A percentile compares a stretch with the other conserved stretches of the same genome.
phyloP scores from a whole-genome alignment of 2,888 invertebrate genomes.

The Machimus rusticus region DNA sequence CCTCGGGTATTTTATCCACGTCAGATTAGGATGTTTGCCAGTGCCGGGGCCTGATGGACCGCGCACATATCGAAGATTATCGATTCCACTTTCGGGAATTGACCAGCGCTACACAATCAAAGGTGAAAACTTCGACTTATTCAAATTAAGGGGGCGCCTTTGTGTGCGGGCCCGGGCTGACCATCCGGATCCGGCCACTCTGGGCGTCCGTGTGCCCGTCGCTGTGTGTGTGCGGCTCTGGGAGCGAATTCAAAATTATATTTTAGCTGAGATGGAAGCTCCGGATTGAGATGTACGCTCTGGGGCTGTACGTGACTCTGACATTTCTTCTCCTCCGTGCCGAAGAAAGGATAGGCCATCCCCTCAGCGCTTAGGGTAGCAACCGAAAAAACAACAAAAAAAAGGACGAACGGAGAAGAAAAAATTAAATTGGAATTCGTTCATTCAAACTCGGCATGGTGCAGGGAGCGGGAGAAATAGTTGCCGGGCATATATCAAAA shows the following conservation, averaged over 20 bases:
- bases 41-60: conserved; percentile 42
- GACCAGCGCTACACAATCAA: conserved; percentile 48
- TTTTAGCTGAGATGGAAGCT: conserved; percentile 1
- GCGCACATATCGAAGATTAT: conserved; percentile 52
- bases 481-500: conserved; percentile 17
- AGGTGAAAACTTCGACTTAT: conserved; percentile 20
- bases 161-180: neutral
- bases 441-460: neutral
- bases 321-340: conserved; percentile 18
- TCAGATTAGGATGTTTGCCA: conserved; percentile 24
- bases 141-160: neutral
- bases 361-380: neutral
- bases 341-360: conserved; percentile 24
- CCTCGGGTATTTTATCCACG: conserved; percentile 1
- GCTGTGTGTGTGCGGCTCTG: neutral
- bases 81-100: conserved; percentile 50
- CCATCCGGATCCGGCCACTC: neutral
- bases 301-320: conserved; percentile 36
- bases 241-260: conserved; percentile 24
- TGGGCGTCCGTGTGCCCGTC: neutral
- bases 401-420: neutral
- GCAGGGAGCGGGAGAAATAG: neutral
- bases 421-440: conserved; percentile 38
- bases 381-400: neutral
- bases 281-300: conserved; percentile 33